Conservation (phyloP, 2,797 vertebrate species). For the Triplophysa yarkandensis region DNA sequence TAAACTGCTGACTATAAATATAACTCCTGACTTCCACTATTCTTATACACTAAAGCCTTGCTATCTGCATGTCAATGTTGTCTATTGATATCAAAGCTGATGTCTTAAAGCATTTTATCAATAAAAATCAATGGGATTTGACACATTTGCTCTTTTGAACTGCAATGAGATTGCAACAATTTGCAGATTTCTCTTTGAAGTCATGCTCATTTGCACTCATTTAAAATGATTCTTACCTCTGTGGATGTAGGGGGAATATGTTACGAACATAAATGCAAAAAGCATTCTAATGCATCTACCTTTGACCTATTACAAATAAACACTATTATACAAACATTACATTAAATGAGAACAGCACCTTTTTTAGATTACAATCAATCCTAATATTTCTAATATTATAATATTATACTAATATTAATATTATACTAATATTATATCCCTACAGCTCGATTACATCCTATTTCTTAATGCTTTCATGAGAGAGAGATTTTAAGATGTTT, state of each 20-base stretch:
- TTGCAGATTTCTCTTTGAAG: slow-evolving; percentile 13
- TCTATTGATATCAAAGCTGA: background rate
- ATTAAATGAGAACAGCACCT: background rate
- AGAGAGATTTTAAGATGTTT: too few relatives aligned
- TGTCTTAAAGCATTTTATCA: background rate
- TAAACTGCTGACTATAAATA: too few relatives aligned
- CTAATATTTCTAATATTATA: too few relatives aligned
- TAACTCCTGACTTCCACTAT: too few relatives aligned
- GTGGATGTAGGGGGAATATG: background rate
- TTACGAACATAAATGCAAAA: background rate
- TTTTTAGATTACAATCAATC: too few relatives aligned
- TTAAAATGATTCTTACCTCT: background rate
- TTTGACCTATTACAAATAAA: background rate
- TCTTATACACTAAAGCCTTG: too few relatives aligned
- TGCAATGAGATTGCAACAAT: background rate
- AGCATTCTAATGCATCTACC: background rate
- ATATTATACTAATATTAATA: too few relatives aligned
- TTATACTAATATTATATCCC: too few relatives aligned
- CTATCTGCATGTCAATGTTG: too few relatives aligned
- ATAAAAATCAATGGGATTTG: slow-evolving; percentile 8
- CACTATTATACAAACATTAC: background rate
- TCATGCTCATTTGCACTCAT: slow-evolving; percentile 4
- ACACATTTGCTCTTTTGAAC: background rate
- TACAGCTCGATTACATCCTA: too few relatives aligned
- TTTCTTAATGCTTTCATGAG: too few relatives aligned